phyloP scores from a whole-genome alignment of 2,113 vertebrate species.

The Gracilinanus agilis region DNA sequence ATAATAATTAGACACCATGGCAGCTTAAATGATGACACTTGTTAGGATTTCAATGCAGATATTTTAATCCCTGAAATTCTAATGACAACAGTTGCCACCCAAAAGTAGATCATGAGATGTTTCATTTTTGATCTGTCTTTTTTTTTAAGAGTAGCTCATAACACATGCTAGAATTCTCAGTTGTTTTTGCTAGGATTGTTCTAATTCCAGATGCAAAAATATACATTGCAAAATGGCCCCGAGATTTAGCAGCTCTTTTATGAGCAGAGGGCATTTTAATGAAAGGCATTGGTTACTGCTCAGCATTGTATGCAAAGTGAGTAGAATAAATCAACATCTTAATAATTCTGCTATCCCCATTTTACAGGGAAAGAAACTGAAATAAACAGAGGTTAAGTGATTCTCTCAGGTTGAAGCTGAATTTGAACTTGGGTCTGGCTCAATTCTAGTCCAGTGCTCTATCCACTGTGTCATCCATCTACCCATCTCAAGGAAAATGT shows the following conservation, averaged over 20 bases:
- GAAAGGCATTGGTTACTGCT: slow-evolving; percentile 54
- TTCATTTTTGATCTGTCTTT: slow-evolving; percentile 20
- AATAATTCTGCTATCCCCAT: not conserved
- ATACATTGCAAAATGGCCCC: slow-evolving; percentile 37
- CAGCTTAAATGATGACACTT: slow-evolving; percentile 74
- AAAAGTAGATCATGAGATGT: slow-evolving; percentile 60
- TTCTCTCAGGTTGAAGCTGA: too few relatives aligned
- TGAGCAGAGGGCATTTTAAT: slow-evolving; percentile 55
- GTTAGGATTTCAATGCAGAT: slow-evolving; percentile 78
- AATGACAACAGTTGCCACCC: slow-evolving; percentile 79
- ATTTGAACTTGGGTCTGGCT: too few relatives aligned
- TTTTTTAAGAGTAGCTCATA: slow-evolving; percentile 26
- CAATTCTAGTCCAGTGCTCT: too few relatives aligned
- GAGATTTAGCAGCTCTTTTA: slow-evolving; percentile 35
- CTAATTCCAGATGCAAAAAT: slow-evolving; percentile 46
- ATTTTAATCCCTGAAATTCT: slow-evolving; percentile 81
- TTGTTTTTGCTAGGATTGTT: slow-evolving; percentile 58
- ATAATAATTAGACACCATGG: slow-evolving; percentile 80
- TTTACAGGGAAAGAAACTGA: too few relatives aligned
- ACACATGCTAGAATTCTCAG: not conserved
- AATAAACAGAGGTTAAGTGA: too few relatives aligned
- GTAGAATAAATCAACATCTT: slow-evolving; percentile 53
- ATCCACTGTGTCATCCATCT: too few relatives aligned
- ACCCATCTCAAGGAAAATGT: too few relatives aligned
- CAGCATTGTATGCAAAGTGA: slow-evolving; percentile 32